Conservation (phyloP, 2,888 invertebrate genomes). For the Hirtodrosophila duncani region DNA sequence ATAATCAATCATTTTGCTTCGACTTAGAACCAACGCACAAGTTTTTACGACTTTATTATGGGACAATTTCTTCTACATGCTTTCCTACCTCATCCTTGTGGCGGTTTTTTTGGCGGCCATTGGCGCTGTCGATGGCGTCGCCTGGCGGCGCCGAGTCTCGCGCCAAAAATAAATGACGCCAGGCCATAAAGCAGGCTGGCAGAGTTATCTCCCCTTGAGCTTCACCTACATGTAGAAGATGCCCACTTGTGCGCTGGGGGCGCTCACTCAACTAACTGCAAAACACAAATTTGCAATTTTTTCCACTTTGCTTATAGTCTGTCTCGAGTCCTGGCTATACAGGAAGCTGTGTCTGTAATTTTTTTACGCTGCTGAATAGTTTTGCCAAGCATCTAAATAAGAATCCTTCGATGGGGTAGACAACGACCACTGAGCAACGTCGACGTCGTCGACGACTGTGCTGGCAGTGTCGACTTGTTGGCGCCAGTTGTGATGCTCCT, state of each 20-base stretch:
- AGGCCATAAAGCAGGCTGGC: slow-evolving; percentile 28
- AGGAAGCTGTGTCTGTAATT: slow-evolving; percentile 62
- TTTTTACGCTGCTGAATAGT: slow-evolving; percentile 54
- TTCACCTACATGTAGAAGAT: slow-evolving; percentile 14
- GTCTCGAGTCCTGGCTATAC: slow-evolving; percentile 34
- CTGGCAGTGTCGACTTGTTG: slow-evolving; percentile 55
- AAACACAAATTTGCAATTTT: slow-evolving; percentile 68
- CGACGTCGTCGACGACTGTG: slow-evolving; percentile 24
- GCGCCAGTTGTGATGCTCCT: slow-evolving; percentile 53
- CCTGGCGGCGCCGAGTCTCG: slow-evolving; percentile 65
- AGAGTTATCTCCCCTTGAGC: slow-evolving; percentile 11
- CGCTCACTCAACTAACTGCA: slow-evolving; percentile 36
- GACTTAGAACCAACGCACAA: slow-evolving; percentile 37
- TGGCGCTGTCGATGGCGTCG: slow-evolving; percentile 32
- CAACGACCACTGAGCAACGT: slow-evolving; percentile 6
- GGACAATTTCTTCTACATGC: slow-evolving; percentile 1
- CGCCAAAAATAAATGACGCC: slow-evolving; percentile 62
- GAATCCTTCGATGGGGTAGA: slow-evolving; percentile 43
- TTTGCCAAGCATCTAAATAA: slow-evolving; percentile 61
- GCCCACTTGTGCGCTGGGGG: not conserved
- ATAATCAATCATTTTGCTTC: slow-evolving; percentile 64
- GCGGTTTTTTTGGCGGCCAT: slow-evolving; percentile 32
- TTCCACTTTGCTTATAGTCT: slow-evolving; percentile 45
- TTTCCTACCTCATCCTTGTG: not conserved
- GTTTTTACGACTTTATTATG: slow-evolving; percentile 61